phyloP scores from a whole-genome alignment of 2,113 vertebrate species.

The Acrocephalus arundinaceus region DNA sequence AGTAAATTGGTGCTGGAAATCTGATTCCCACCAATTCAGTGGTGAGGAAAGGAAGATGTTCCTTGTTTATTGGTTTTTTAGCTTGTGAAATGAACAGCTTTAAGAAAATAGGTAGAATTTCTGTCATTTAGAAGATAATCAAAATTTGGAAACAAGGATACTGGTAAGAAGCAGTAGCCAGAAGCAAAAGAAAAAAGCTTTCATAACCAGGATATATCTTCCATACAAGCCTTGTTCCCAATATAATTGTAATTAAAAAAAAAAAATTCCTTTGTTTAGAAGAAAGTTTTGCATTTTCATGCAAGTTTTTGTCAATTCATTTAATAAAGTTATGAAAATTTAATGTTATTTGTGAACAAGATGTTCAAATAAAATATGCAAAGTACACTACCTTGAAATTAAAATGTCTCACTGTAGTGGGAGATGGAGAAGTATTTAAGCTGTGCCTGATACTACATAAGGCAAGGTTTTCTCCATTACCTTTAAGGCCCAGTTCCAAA shows the following conservation, averaged over 20 bases:
- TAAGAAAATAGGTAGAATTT: background rate
- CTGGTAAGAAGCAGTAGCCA: background rate
- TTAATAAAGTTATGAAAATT: background rate
- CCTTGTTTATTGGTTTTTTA: background rate
- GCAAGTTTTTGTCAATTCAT: background rate
- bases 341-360: background rate
- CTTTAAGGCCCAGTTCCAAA: background rate
- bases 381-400: background rate
- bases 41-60: background rate
- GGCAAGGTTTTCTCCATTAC: background rate
- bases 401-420: background rate
- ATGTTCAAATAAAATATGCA: background rate
- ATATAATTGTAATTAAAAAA: too few relatives aligned
- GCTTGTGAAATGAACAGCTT: background rate
- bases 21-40: background rate
- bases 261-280: background rate
- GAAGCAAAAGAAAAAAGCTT: background rate
- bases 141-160: background rate
- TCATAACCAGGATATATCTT: background rate
- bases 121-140: background rate
- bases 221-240: background rate
- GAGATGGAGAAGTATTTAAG: background rate
- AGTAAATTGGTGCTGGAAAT: background rate
- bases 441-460: background rate
- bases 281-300: background rate